A percentile compares a stretch with the other conserved stretches of the same genome.
These are phyloP conservation scores for Cotesia glomerata DNA, from an alignment of 1,140 invertebrate genomes.

Conservation along the genomic window DNA sequence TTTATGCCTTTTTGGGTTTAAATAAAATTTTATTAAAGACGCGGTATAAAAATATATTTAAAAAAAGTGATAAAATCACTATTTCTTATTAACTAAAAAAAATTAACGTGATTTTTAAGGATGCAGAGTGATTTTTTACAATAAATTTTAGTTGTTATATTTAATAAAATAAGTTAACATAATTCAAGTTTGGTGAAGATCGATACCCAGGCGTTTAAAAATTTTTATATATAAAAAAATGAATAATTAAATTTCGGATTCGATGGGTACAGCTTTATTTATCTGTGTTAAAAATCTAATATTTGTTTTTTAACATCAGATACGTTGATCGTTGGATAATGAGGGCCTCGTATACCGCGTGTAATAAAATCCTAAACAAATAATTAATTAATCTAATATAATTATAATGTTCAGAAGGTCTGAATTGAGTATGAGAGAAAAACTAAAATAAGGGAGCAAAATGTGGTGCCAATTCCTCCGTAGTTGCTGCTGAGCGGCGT, in stretches of 20 bases:
- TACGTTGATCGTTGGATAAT: conserved; percentile 21
- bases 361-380: conserved; percentile 7
- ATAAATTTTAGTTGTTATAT: neutral
- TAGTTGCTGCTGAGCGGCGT: conserved; percentile 44
- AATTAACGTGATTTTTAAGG: conserved; percentile 26
- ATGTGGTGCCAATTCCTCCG: conserved; percentile 60
- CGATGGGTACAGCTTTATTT: conserved; percentile 24
- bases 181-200: neutral
- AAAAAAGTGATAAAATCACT: conserved; percentile 24
- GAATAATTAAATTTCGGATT: conserved; percentile 14
- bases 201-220: neutral
- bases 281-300: conserved; percentile 2
- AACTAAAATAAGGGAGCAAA: conserved; percentile 55
- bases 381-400: conserved; percentile 30
- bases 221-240: neutral
- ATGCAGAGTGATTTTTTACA: neutral
- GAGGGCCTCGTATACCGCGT: conserved; percentile 9
- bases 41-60: conserved; percentile 6
- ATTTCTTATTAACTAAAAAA: conserved; percentile 6
- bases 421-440: conserved; percentile 2
- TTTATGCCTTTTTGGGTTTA: no score
- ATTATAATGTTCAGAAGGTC: neutral
- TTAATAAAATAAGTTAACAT: no score
- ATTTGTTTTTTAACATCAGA: neutral
- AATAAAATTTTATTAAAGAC: no score